A percentile compares a stretch with the other conserved stretches of the same genome.
These are phyloP conservation scores for Acheta domesticus DNA, from an alignment of 2,888 invertebrate genomes.

Conservation along the genomic window DNA sequence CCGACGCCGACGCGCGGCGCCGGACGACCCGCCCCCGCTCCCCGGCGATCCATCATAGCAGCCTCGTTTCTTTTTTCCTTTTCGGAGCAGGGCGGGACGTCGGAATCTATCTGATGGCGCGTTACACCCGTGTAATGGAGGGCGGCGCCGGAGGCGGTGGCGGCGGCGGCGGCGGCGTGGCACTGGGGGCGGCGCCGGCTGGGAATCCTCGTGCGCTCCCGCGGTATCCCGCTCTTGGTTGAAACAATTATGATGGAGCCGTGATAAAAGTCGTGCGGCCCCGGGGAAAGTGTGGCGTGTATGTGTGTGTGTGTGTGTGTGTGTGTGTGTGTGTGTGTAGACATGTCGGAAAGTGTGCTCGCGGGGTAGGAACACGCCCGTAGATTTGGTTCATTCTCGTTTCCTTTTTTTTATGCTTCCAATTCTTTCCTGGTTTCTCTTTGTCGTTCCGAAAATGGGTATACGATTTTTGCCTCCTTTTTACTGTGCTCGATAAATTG, in stretches of 20 bases:
- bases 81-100: neutral
- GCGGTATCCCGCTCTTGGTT: neutral
- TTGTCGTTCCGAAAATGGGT: too few relatives aligned
- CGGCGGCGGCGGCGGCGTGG: neutral
- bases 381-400: too few relatives aligned
- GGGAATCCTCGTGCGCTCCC: too few relatives aligned
- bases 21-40: neutral
- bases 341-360: too few relatives aligned
- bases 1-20: too few relatives aligned
- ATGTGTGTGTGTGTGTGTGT: neutral
- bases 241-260: constrained; percentile 35
- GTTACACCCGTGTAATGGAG: neutral
- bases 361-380: too few relatives aligned
- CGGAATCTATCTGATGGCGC: neutral
- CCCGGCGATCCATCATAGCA: neutral
- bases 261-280: constrained; percentile 25
- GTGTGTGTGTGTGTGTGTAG: too few relatives aligned
- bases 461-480: too few relatives aligned
- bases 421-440: too few relatives aligned
- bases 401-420: too few relatives aligned
- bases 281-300: neutral
- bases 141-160: neutral
- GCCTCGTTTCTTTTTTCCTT: neutral
- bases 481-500: too few relatives aligned
- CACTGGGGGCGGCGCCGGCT: neutral